Conservation (phyloP, 2,797 vertebrate species). For the Aphelocoma californica region DNA sequence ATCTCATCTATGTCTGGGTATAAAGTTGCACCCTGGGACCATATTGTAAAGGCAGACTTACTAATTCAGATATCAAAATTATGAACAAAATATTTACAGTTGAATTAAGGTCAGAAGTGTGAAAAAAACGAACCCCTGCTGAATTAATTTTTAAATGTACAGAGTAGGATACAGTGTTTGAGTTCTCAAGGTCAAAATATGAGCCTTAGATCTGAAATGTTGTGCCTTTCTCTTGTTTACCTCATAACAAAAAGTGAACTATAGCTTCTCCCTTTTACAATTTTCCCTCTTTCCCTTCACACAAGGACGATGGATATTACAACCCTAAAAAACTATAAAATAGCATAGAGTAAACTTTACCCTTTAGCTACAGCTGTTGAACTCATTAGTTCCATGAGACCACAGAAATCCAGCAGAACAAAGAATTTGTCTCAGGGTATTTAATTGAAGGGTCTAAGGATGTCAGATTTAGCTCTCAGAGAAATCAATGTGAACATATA, state of each 20-base stretch:
- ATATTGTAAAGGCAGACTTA: neutral
- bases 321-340: neutral
- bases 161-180: neutral
- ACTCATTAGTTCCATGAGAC: neutral
- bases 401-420: neutral
- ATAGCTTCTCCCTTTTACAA: neutral
- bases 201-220: neutral
- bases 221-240: conserved; percentile 18
- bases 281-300: neutral
- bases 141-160: neutral
- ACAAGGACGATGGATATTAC: neutral
- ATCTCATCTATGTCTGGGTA: neutral
- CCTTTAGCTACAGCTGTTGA: neutral
- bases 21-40: neutral
- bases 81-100: conserved; percentile 1
- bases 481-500: neutral
- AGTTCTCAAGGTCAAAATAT: neutral
- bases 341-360: neutral
- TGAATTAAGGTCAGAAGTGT: neutral
- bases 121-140: neutral
- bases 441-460: neutral
- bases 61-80: neutral
- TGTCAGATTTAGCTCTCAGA: neutral
- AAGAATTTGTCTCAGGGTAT: neutral
- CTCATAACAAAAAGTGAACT: neutral